Evolutionary conservation across 2,888 invertebrate species (phyloP).

Genomic region (Isotomurus palustris): DNA sequence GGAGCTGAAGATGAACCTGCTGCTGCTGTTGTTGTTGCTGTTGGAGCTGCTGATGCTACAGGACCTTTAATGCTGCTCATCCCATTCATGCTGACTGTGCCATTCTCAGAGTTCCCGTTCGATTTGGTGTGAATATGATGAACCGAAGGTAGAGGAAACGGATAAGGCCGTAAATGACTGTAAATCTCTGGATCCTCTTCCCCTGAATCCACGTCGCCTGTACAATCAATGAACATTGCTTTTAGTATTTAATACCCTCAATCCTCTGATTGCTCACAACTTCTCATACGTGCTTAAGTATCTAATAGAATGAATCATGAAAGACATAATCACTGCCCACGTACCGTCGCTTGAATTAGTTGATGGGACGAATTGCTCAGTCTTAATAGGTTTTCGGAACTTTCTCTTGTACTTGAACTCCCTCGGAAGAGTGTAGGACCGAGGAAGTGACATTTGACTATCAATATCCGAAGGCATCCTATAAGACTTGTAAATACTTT

Average conservation of each 20-base stretch:
- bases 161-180: slow-evolving; percentile 32
- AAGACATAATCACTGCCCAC: slow-evolving; percentile 26
- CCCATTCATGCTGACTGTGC: too few relatives aligned
- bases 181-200: slow-evolving; percentile 58
- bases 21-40: background rate
- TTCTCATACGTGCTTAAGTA: background rate
- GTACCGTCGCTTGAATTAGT: slow-evolving; percentile 81
- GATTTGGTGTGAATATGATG: slow-evolving; percentile 29
- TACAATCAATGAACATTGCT: slow-evolving; percentile 28
- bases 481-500: slow-evolving; percentile 53
- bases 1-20: slow-evolving; percentile 11
- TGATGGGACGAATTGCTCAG: slow-evolving; percentile 68
- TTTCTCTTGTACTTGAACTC: slow-evolving; percentile 75
- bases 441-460: slow-evolving; percentile 70
- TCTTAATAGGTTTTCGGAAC: slow-evolving; percentile 58
- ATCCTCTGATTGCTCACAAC: too few relatives aligned
- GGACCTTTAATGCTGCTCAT: slow-evolving; percentile 1
- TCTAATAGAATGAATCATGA: background rate
- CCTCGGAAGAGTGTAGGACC: slow-evolving; percentile 77
- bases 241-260: too few relatives aligned
- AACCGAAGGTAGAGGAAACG: slow-evolving; percentile 42
- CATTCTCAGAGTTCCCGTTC: background rate
- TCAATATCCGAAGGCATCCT: slow-evolving; percentile 68
- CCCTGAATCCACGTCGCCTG: slow-evolving; percentile 76
- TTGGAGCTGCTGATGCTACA: too few relatives aligned